Base-by-base conservation (phyloP, 2,113 vertebrate genomes). In the Micromys minutus region DNA sequence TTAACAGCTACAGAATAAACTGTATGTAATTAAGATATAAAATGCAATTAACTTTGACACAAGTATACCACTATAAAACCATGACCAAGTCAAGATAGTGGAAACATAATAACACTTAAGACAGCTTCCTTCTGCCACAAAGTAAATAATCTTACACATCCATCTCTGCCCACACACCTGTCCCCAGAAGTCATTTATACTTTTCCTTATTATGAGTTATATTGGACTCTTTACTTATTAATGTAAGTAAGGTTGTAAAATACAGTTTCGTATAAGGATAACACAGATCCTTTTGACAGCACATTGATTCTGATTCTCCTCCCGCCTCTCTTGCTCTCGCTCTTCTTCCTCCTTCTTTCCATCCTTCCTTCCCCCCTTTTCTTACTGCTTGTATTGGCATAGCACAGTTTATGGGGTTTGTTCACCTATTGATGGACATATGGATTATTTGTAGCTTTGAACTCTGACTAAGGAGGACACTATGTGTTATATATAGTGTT, bases 1-100 rank as follows among this genome's bases (percentile, higher is more conserved):
- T 76, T 83, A 95, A 67, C 47, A 88, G 63, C 57, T 75, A 36
- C 13, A 89, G 39, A 92, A 39, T 77, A 83, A 81, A 85, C n/a
- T 75, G 8, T 17, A 85, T 31, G 24, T 71, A 81, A 88, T 90
- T 75, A 85, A 92, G 75, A 36, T 69, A 3, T 45, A 76, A 79
- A 95, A 81, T 79, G 45, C 79, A 47, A 89, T 71, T 11, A 39
- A 50, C 57, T 90, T 67, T 84, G 72, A 74, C n/a, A 72, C 59
- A 47, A 45, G 31, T 80, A 36, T 63, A 57, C 39, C 90, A 36
- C 36, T 76, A 10, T 84, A 10, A 89, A 80, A 81, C 36, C 45
- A 72, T 50, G 6, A 77, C 29, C 39, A 72, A 21, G 67, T 84
- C 74, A 92, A 93, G 47, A 76, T 42, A 80, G 10, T 47, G 12